phyloP scores from a whole-genome alignment of 2,113 vertebrate species.

The Saimiri boliviensis region DNA sequence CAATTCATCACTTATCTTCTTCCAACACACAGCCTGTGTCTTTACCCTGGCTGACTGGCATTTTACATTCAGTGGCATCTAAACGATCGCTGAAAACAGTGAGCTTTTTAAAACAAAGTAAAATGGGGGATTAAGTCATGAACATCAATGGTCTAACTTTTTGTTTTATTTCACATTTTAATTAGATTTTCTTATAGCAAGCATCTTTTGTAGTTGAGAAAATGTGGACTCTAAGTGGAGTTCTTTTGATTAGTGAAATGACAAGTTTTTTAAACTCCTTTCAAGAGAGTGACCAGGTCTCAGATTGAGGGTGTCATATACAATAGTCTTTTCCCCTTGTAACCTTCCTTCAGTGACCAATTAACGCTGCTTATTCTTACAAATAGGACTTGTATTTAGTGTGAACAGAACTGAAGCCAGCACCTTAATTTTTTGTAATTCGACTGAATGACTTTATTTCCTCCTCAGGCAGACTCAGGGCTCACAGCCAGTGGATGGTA shows the following conservation, averaged over 20 bases:
- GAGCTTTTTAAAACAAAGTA: not conserved
- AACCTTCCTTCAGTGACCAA: slow-evolving; percentile 25
- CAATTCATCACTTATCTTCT: not conserved
- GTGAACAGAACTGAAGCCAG: slow-evolving; percentile 52
- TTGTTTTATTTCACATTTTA: slow-evolving; percentile 18
- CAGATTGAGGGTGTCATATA: not conserved
- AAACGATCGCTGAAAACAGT: not conserved
- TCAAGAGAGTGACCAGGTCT: not conserved
- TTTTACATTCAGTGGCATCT: not conserved
- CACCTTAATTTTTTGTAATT: slow-evolving; percentile 62
- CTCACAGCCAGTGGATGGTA: not conserved
- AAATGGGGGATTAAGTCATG: not conserved
- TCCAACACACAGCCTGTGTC: not conserved
- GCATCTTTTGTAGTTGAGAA: slow-evolving; percentile 6
- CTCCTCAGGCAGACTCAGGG: not conserved
- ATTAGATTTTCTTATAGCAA: slow-evolving; percentile 13
- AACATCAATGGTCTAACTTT: not conserved
- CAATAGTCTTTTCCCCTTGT: slow-evolving; percentile 12
- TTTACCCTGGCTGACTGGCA: not conserved
- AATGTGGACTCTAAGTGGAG: not conserved
- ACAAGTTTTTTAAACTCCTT: slow-evolving; percentile 41
- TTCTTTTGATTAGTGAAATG: slow-evolving; percentile 36
- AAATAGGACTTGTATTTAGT: slow-evolving; percentile 35
- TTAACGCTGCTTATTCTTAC: slow-evolving; percentile 34
- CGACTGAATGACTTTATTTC: slow-evolving; percentile 62